Base-by-base conservation (phyloP, 92 coral and sea anemone species). In the Epizoanthus fatuus region DNA sequence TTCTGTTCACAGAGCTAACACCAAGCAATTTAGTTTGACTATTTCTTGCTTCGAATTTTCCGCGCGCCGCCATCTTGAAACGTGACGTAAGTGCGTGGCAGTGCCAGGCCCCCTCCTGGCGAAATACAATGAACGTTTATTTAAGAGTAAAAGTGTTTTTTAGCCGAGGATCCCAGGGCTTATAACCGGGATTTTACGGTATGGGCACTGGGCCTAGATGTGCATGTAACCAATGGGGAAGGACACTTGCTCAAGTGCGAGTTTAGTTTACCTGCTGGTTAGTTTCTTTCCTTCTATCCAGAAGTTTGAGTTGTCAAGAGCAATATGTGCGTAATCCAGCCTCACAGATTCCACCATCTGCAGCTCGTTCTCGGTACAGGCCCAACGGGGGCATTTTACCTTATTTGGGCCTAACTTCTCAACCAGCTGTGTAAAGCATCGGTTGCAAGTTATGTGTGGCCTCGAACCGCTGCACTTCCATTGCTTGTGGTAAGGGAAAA, bases 401-500 rank as follows among this genome's bases (percentile, higher is more conserved):
- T 2, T 12, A 39, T 5, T 40, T 2, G 55, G 0, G 2, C 74
- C 56, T 0, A 1, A 14, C n/a, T 69, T 52, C 3, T 44, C 37
- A 22, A 69, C 0, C 56, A 44, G 20, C 3, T 44, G 22, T 42
- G 17, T 39, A 12, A 69, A 17, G 47, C 75, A 69, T 39, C 13
- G 4, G 14, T 69, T 39, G 35, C 75, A 69, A 7, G 47, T 17
- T 16, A 42, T 13, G 54, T 69, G 32, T 16, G 75, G 75, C 12
- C 47, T 69, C 2, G 11, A 5, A 0, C 56, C 57, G 25, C 75
- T 44, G 54, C 75, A 69, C 55, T 4, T 14, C 75, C 32, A 16
- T n/a, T 69, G 47, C 56, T 69, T 69, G 54, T 69, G 15, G 75
- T 69, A 40, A 14, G 75, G 75, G 57, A n/a, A 39, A 37, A 69